Evolutionary conservation across 2,113 vertebrate species (phyloP).

Genomic region (Eptatretus burgeri): DNA sequence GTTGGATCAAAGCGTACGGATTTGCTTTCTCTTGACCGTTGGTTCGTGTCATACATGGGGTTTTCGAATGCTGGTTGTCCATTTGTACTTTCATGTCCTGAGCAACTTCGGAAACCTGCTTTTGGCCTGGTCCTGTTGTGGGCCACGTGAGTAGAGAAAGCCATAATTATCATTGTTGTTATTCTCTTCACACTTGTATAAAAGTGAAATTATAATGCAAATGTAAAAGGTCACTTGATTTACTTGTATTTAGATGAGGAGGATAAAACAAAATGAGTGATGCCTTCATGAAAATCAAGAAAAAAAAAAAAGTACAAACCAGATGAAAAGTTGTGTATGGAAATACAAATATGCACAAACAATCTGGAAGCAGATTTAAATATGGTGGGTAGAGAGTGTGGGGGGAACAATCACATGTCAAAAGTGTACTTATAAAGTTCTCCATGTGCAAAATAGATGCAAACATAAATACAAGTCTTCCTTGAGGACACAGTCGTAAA

Average conservation of each 20-base stretch:
- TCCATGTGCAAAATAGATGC: no score
- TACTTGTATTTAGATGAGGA: neutral
- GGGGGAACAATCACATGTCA: no score
- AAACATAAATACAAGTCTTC: no score
- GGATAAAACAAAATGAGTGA: neutral
- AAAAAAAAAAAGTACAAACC: neutral
- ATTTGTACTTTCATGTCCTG: conserved; percentile 75
- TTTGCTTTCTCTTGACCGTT: conserved; percentile 76
- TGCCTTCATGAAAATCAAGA: neutral
- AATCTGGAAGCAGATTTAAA: no score
- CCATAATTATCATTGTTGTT: neutral
- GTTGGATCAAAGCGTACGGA: conserved; percentile 68
- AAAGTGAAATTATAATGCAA: neutral
- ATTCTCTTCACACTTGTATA: neutral
- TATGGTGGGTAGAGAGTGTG: no score
- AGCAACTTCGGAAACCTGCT: conserved; percentile 79
- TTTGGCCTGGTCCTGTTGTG: conserved; percentile 66
- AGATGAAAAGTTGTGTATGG: no score
- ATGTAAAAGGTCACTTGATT: neutral
- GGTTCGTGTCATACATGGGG: conserved; percentile 92
- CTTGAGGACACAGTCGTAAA: no score
- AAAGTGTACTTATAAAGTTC: no score
- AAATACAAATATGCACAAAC: no score
- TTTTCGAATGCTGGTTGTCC: conserved; percentile 83
- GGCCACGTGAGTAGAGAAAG: neutral